A percentile compares a stretch with the other conserved stretches of the same genome.
Evolutionary conservation across 2,113 vertebrate species (phyloP).

Genomic region (Serilophus lunatus): DNA sequence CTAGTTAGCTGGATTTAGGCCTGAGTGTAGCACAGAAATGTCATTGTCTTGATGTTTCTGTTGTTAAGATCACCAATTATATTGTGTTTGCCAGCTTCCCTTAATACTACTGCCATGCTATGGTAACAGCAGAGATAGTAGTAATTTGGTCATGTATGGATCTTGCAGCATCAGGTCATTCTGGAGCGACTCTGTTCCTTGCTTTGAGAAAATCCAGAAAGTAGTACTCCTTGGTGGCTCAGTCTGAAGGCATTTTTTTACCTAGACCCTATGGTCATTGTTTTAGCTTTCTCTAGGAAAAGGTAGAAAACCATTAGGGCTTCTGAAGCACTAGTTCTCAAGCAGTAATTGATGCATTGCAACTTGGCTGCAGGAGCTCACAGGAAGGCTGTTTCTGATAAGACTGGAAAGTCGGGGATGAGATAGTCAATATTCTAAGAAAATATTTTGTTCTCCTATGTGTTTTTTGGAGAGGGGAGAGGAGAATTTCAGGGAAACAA

Average conservation of each 20-base stretch:
- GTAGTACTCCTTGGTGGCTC: not conserved
- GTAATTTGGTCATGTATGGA: not conserved
- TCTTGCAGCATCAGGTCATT: not conserved
- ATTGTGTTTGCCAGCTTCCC: not conserved
- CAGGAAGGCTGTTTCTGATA: not conserved
- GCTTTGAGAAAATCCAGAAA: not conserved
- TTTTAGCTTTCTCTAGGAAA: not conserved
- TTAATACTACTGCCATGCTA: not conserved
- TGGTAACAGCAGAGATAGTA: not conserved
- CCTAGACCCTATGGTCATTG: not conserved
- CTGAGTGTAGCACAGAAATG: conserved; percentile 3
- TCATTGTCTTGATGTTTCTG: not conserved
- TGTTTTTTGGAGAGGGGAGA: not conserved
- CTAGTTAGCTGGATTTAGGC: not conserved
- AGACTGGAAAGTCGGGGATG: not conserved
- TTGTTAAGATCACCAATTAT: not conserved
- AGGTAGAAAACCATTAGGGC: not conserved
- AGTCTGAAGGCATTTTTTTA: not conserved
- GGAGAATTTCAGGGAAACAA: not conserved
- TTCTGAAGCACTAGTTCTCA: not conserved
- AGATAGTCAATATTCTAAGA: not conserved
- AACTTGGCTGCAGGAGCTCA: not conserved
- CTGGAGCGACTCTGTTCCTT: not conserved
- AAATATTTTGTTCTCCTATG: not conserved
- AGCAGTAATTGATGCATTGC: fast-evolving